Conservation (phyloP, 2,888 invertebrate species). For the Dinocampus coccinellae region DNA sequence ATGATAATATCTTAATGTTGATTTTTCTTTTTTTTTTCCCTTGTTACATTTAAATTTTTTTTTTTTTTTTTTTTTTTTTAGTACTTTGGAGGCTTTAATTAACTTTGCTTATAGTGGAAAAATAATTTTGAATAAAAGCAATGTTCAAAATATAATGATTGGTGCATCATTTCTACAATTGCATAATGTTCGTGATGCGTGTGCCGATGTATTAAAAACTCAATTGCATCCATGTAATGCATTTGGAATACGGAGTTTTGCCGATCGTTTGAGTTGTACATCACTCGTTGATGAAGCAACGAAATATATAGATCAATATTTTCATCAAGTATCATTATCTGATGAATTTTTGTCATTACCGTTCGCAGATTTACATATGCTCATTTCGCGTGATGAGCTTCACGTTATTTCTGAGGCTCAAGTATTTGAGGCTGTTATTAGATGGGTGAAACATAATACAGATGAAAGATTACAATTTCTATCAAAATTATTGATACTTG, state of each 20-base stretch:
- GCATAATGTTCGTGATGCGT: constrained; percentile 84
- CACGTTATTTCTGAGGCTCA: constrained; percentile 83
- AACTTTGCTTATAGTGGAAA: constrained; percentile 89
- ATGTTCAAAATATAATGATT: constrained; percentile 88
- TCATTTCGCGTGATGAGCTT: constrained; percentile 82
- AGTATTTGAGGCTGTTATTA: constrained; percentile 87
- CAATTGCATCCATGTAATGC: constrained; percentile 86
- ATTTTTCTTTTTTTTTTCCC: not conserved
- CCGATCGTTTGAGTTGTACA: constrained; percentile 81
- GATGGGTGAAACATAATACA: constrained; percentile 81
- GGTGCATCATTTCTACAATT: constrained; percentile 87
- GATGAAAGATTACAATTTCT: constrained; percentile 74
- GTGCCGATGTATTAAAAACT: constrained; percentile 83
- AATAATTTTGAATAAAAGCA: constrained; percentile 81
- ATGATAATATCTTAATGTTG: not conserved
- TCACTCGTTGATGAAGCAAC: constrained; percentile 81
- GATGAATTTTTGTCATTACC: constrained; percentile 81
- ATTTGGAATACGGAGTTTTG: constrained; percentile 83
- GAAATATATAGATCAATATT: constrained; percentile 84
- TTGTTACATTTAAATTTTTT: not conserved
- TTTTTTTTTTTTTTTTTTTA: constrained; percentile 60
- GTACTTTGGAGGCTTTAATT: constrained; percentile 84
- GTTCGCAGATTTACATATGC: constrained; percentile 76
- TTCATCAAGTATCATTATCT: constrained; percentile 80
- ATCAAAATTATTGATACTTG: constrained; percentile 80